These are phyloP conservation scores for Xerus inauris DNA, from an alignment of 2,113 vertebrate species.

Conservation along the genomic window DNA sequence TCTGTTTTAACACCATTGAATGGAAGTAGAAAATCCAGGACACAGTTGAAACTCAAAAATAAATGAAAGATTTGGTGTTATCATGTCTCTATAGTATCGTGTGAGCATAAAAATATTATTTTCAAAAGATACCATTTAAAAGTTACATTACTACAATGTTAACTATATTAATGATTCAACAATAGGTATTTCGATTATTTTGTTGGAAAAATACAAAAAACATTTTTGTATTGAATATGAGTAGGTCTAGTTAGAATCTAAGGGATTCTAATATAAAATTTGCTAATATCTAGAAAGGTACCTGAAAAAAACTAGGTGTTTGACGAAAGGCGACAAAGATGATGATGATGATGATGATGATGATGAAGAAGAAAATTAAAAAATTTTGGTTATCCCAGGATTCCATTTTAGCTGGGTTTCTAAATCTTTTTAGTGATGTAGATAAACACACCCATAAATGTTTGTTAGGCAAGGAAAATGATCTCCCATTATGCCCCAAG, in stretches of 20 bases:
- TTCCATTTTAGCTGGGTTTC: neutral
- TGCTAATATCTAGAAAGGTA: neutral
- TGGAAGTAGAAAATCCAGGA: neutral
- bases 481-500: neutral
- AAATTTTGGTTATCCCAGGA: neutral
- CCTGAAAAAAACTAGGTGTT: neutral
- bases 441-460: neutral
- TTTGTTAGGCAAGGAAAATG: neutral
- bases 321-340: neutral
- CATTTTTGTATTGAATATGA: neutral
- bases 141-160: neutral
- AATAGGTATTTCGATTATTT: neutral
- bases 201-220: neutral
- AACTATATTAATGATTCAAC: neutral
- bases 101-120: neutral
- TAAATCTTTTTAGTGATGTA: neutral
- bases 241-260: neutral
- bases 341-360: neutral
- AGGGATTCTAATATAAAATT: neutral
- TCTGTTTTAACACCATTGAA: neutral
- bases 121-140: neutral
- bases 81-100: neutral
- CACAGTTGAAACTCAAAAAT: neutral
- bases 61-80: neutral
- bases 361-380: neutral